Percentiles rank a stretch among this genome's conserved stretches.
Conservation (phyloP, 1,140 invertebrate genomes). For the Zaprionus africanus region DNA sequence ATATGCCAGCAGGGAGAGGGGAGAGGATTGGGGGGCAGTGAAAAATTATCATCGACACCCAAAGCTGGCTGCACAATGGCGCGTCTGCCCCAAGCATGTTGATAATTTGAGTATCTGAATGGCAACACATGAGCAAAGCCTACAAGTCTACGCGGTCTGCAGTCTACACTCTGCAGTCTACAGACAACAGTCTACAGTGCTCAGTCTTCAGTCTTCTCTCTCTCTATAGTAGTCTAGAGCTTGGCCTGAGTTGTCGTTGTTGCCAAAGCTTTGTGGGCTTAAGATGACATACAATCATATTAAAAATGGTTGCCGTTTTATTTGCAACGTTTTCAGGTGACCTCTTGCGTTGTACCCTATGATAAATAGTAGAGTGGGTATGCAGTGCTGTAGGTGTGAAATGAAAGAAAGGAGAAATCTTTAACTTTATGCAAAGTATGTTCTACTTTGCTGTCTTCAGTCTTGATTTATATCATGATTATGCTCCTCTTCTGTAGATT, state of each 20-base stretch:
- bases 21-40: conserved; percentile 20
- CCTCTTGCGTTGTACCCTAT: conserved; percentile 54
- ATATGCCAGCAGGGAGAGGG: conserved; percentile 40
- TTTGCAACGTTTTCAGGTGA: conserved; percentile 77
- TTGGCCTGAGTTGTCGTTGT: conserved; percentile 19
- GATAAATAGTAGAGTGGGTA: neutral
- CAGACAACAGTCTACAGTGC: neutral
- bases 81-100: conserved; percentile 56
- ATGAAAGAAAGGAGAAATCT: no score
- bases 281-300: conserved; percentile 83
- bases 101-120: conserved; percentile 82
- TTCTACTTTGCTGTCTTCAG: no score
- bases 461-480: neutral
- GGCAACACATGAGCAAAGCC: conserved; percentile 62
- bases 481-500: neutral
- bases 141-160: conserved; percentile 10
- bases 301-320: conserved; percentile 83
- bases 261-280: conserved; percentile 59
- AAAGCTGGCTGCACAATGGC: conserved; percentile 56
- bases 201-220: conserved; percentile 8
- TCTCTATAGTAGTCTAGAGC: conserved; percentile 12
- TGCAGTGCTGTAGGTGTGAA: neutral
- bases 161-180: conserved; percentile 21
- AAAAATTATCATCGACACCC: conserved; percentile 81
- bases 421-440: no score